Evolutionary conservation across 2,888 invertebrate genomes (phyloP).

Genomic region (Drosophila helvetica): DNA sequence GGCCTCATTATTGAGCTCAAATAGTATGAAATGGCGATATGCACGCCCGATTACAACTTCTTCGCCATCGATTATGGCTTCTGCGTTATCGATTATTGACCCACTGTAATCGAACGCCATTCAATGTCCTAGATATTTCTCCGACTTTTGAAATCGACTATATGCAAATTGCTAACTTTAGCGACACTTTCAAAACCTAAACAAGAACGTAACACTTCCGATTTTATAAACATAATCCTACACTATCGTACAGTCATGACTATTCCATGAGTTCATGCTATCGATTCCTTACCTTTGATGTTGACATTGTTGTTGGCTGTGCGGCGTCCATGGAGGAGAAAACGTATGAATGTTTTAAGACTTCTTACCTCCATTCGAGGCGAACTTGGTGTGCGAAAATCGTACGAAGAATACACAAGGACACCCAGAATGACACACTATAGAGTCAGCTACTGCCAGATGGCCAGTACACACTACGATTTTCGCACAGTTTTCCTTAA

Average conservation of each 20-base stretch:
- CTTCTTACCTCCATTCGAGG: background rate
- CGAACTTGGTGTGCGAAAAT: conserved; percentile 52
- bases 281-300: no score
- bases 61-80: no score
- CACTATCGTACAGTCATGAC: no score
- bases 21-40: no score
- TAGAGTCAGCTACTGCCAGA: background rate
- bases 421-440: background rate
- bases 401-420: conserved; percentile 47
- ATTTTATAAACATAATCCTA: no score
- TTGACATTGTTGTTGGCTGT: background rate
- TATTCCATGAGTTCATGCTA: no score
- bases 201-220: no score
- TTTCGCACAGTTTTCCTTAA: conserved; percentile 29
- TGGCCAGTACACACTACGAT: conserved; percentile 26
- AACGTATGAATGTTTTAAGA: background rate
- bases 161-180: no score
- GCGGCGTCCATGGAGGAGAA: background rate
- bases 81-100: background rate
- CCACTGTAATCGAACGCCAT: background rate
- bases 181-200: no score
- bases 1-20: no score
- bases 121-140: background rate
- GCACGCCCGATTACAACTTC: no score
- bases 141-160: background rate